Base-by-base conservation (phyloP, 2,113 vertebrate species). In the Dryoscopus gambensis region DNA sequence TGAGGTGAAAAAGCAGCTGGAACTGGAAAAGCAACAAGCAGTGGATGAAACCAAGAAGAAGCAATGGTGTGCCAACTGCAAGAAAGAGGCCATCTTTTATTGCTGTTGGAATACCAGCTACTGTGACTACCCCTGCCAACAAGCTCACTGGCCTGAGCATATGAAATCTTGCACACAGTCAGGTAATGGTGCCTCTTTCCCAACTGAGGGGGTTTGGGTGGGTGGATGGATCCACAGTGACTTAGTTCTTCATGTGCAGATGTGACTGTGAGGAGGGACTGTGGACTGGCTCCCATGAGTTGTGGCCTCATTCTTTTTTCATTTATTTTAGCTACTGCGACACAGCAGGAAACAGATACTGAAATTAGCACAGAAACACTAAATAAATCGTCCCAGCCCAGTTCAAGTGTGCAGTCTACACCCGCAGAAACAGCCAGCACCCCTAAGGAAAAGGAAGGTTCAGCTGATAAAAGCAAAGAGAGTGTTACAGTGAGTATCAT, bases 61-160 rank as follows among this genome's bases (percentile, higher is more conserved):
- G 95, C 99, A 99, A 95, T 99, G 99, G 99, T 99, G 99, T 4
- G 99, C 99, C 62, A 99, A 99, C 97, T 99, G 99, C 98, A 99
- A 98, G 96, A 99, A 99, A 92, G 99, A 99, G 94, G 99, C 99
- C 96, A 99, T 99, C 73, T 99, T 99, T 96, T 99, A 99, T 93
- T 99, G 99, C 97, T 99, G 99, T 96, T 99, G 99, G 99, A 99
- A 99, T 81, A 99, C 99, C 33, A 99, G 99, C 97, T 99, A 99
- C 97, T 99, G 99, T 15, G 99, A 99, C 97, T 99, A 99, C 91
- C 99, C 99, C 69, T 99, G 99, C 95, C 99, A 99, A 96, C 99
- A 99, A 95, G 99, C 99, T 20, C 99, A 99, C 96, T 99, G 99
- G 99, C 99, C 99, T 3, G 99, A 99, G 96, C 99, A 99, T 68